Evolutionary conservation across 2,797 vertebrate species (phyloP), one percentile per base, ranked within the genome.

Genomic region (Leptodactylus fallax): DNA sequence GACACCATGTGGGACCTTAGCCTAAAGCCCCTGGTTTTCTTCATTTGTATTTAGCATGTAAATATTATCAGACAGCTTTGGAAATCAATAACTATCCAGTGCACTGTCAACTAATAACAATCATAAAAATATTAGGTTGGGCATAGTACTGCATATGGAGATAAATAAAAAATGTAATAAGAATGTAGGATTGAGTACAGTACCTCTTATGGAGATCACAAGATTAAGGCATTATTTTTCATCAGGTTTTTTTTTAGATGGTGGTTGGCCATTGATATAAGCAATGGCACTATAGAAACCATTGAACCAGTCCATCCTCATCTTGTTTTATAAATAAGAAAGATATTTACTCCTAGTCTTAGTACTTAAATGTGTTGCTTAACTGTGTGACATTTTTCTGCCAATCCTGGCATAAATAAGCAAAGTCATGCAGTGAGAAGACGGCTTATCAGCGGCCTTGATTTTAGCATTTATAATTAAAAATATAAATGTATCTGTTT

Each of bases 391-490:
- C 45, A 87, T 69, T 61, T 79, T 85, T 92, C 36, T 74, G 67
- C 87, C 89, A 88, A 36, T 80, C 86, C 88, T 91, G 91, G 87
- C 89, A 93, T 90, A 92, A 83, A 89, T 86, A 81, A 90, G 90
- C 87, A 89, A 88, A 92, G 3, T 87, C 0, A 4, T 92, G 84
- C 86, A 81, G 85, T 90, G 91, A 90, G 90, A 90, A 91, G 90
- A 93, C 88, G 87, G 79, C 87, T 81, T n/a, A 23, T 91, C 92
- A 93, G 90, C 90, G 92, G 90, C 90, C 93, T 91, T 88, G 88
- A 81, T 84, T 92, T 91, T 92, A 92, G 72, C 92, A 92, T 92
- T 87, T 85, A 90, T 93, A 85, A 90, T 93, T 92, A 93, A 94
- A 60, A 94, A 92, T 87, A 91, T 90, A 87, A 85, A 82, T 74